A percentile compares a stretch with the other conserved stretches of the same genome.
These are phyloP conservation scores for Dinoponera quadriceps DNA, from an alignment of 1,140 invertebrate species.

Conservation along the genomic window DNA sequence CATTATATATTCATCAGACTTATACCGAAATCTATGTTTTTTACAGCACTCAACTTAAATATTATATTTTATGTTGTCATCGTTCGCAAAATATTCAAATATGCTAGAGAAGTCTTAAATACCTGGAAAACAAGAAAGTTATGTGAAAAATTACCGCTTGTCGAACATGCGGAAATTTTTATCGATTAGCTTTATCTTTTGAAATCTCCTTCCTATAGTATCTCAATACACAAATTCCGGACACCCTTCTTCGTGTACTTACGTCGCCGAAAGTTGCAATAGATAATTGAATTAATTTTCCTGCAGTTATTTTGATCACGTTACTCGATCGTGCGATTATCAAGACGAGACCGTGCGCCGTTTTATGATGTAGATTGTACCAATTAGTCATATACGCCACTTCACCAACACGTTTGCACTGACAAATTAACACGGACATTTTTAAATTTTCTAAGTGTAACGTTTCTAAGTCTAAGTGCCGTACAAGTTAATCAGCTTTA, in stretches of 20 bases:
- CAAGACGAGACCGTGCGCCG: too few species aligned
- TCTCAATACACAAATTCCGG: too few species aligned
- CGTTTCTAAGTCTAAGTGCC: not conserved
- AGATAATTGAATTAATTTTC: slow-evolving; percentile 70
- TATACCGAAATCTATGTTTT: too few species aligned
- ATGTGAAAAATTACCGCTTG: slow-evolving; percentile 69
- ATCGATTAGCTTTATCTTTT: not conserved
- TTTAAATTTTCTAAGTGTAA: not conserved
- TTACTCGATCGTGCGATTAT: slow-evolving; percentile 72
- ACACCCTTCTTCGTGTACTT: too few species aligned
- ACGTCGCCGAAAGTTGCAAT: slow-evolving; percentile 73
- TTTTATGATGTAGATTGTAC: slow-evolving; percentile 41
- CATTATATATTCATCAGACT: too few species aligned
- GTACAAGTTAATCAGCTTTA: too few species aligned
- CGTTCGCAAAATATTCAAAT: slow-evolving; percentile 62
- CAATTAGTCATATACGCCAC: slow-evolving; percentile 71
- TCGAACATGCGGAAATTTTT: not conserved
- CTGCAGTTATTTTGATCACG: slow-evolving; percentile 72
- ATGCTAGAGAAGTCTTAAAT: too few species aligned
- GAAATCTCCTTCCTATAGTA: too few species aligned
- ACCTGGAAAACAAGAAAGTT: slow-evolving; percentile 68
- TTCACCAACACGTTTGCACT: slow-evolving; percentile 68
- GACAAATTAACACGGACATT: slow-evolving; percentile 4
- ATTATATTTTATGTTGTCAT: too few species aligned
- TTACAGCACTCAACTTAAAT: too few species aligned